Conservation (phyloP, 2,797 vertebrate species). For the Bradypus variegatus region DNA sequence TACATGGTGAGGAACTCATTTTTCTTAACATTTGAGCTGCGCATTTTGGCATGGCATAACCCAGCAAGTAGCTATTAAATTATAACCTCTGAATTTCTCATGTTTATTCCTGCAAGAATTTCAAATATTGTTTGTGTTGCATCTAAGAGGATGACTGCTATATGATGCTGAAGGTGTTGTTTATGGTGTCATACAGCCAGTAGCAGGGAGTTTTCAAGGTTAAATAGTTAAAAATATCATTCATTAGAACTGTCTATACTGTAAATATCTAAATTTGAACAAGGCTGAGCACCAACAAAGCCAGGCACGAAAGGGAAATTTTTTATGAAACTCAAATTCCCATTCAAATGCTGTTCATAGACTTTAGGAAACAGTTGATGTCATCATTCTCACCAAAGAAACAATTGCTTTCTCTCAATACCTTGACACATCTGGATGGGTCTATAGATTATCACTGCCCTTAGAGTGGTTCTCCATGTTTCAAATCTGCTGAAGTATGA, state of each 20-base stretch:
- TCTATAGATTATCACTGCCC: conserved; percentile 38
- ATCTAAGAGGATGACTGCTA: background rate
- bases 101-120: background rate
- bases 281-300: conserved; percentile 50
- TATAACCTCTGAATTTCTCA: background rate
- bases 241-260: background rate
- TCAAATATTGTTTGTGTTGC: background rate
- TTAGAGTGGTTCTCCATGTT: conserved; percentile 52
- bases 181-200: background rate
- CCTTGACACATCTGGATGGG: conserved; percentile 52
- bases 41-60: background rate
- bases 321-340: conserved; percentile 53
- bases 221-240: background rate
- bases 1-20: background rate
- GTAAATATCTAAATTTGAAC: background rate
- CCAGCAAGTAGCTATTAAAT: background rate
- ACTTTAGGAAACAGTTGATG: conserved; percentile 40
- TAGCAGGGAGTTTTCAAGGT: background rate
- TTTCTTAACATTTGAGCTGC: background rate
- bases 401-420: conserved; percentile 50
- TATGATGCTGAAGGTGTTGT: background rate
- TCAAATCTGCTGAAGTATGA: conserved; percentile 46
- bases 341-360: conserved; percentile 55
- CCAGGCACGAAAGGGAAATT: conserved; percentile 46
- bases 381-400: conserved; percentile 60